A percentile compares a stretch with the other conserved stretches of the same genome.
Conservation (phyloP, 2,888 invertebrate genomes). For the Caenorhabditis wallacei region DNA sequence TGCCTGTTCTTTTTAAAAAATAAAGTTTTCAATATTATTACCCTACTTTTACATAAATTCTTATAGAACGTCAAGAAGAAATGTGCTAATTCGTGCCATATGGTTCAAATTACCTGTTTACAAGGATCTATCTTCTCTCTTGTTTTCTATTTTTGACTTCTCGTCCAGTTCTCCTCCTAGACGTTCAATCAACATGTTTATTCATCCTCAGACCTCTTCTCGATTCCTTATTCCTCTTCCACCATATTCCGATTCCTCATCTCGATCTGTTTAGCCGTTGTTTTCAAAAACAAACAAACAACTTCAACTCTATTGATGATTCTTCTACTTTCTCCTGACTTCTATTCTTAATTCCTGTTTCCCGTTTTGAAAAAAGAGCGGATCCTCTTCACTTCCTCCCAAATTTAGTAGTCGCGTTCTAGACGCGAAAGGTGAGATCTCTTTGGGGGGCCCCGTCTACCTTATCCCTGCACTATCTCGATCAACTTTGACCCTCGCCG, state of each 20-base stretch:
- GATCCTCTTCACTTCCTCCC: constrained; percentile 4
- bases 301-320: constrained; percentile 50
- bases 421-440: constrained; percentile 8
- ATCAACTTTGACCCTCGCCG: constrained; percentile 60
- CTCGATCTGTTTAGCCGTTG: constrained; percentile 26
- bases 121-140: not conserved
- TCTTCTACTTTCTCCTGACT: constrained; percentile 2
- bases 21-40: not conserved
- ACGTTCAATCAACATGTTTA: constrained; percentile 43
- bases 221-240: too few species aligned
- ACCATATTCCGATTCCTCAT: constrained; percentile 2
- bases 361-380: too few species aligned
- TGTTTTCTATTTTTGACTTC: not conserved
- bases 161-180: not conserved
- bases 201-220: constrained; percentile 3
- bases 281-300: constrained; percentile 62
- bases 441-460: constrained; percentile 18
- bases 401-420: constrained; percentile 81
- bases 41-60: too few species aligned
- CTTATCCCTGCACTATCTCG: constrained; percentile 26
- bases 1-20: not conserved
- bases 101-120: not conserved
- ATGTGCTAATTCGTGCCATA: not conserved
- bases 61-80: too few species aligned
- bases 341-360: constrained; percentile 33